Base-by-base conservation (phyloP, 2,113 vertebrate species). In the Vidua macroura region DNA sequence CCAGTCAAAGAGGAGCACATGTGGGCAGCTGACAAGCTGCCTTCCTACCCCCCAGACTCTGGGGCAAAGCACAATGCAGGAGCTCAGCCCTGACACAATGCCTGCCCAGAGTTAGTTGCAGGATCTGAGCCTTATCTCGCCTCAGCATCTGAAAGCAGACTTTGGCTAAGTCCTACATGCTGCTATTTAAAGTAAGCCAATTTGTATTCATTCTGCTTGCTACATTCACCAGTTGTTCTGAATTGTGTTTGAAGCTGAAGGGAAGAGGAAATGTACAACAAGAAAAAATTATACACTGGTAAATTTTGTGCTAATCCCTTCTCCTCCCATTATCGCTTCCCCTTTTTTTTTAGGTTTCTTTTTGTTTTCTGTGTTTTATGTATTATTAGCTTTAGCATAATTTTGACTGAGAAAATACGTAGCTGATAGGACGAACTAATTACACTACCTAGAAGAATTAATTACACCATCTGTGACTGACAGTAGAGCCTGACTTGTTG, bases 401-500 rank as follows among this genome's bases (percentile, higher is more conserved):
- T 96, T 96, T 97, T 97, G 93, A 95, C 93, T 94, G 93, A 96
- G 84, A 96, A 97, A 97, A 97, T 95, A 95, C 92, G 84, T 95
- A 94, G 96, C 93, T 96, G 95, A 97, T 96, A 96, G 95, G 93
- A 97, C 0, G 30, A 90, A 93, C 95, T 97, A 97, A 97, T 97
- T 97, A 96, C 95, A 86, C 96, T 95, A 97, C 96, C 97, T 97
- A 95, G 94, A 96, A 97, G 93, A 96, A 97, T 96, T 97, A 97
- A 97, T 97, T 97, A 97, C 91, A 95, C 96, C 95, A 96, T 97
- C 96, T 97, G 97, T 97, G 95, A 97, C 93, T 97, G 97, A 97
- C 95, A 96, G 95, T 35, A 63, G 56, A 94, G 93, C 76, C 93
- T 92, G 86, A 96, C 93, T 97, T 84, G 78, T 95, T 94, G 63